Evolutionary conservation across 2,113 vertebrate genomes (phyloP).

Genomic region (Ondatra zibethicus): DNA sequence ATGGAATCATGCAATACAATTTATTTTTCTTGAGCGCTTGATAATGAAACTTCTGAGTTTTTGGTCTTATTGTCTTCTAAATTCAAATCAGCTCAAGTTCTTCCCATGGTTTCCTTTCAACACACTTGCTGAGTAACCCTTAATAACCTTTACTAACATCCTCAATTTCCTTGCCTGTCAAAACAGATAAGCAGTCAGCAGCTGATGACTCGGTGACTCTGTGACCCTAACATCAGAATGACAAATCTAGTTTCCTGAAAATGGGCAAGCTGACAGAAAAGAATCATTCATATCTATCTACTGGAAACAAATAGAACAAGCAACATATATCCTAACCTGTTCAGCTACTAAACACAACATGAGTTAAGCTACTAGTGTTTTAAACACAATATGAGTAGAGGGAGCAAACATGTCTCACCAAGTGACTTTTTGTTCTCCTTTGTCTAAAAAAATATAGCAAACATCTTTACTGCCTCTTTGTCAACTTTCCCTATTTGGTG

Average conservation of each 20-base stretch:
- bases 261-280: slow-evolving; percentile 60
- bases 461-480: background rate
- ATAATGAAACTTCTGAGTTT: slow-evolving; percentile 22
- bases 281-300: slow-evolving; percentile 56
- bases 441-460: slow-evolving; percentile 1
- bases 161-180: slow-evolving; percentile 67
- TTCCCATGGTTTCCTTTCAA: slow-evolving; percentile 62
- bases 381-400: slow-evolving; percentile 43
- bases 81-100: slow-evolving; percentile 56
- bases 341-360: slow-evolving; percentile 38
- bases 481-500: background rate
- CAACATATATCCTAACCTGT: background rate
- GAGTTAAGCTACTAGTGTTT: slow-evolving; percentile 32
- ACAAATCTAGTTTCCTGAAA: slow-evolving; percentile 68
- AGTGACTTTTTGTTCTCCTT: background rate
- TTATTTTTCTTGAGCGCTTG: background rate
- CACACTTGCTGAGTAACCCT: slow-evolving; percentile 21
- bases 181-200: slow-evolving; percentile 62
- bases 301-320: slow-evolving; percentile 58
- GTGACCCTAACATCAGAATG: slow-evolving; percentile 65
- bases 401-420: background rate
- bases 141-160: slow-evolving; percentile 68
- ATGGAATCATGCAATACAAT: background rate
- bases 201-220: slow-evolving; percentile 54
- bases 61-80: slow-evolving; percentile 44